Percentiles rank a stretch among this genome's conserved stretches.
Conservation (phyloP, 2,113 vertebrate genomes). For the Sapajus apella region DNA sequence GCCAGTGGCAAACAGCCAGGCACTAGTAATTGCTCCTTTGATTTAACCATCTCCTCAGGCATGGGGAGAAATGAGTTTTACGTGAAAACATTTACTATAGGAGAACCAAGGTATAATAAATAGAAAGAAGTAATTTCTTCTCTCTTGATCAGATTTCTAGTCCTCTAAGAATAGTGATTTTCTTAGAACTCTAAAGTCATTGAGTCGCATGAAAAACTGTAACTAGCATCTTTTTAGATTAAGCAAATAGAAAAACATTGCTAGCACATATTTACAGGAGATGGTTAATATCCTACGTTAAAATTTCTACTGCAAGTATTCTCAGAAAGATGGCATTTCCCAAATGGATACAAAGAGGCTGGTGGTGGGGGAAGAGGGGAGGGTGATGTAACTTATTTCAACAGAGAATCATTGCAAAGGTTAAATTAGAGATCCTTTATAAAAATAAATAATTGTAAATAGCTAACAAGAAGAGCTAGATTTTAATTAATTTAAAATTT, state of each 20-base stretch:
- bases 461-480: background rate
- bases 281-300: background rate
- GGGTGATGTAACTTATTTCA: background rate
- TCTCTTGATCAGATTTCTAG: background rate
- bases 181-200: background rate
- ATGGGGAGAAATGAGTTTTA: slow-evolving; percentile 22
- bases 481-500: background rate
- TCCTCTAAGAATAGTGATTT: background rate
- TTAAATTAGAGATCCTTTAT: background rate
- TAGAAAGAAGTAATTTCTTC: background rate
- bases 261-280: background rate
- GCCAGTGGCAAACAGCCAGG: slow-evolving; percentile 14
- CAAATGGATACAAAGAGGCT: background rate
- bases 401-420: background rate
- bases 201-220: background rate
- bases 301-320: background rate
- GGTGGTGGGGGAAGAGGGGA: background rate
- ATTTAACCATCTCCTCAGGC: background rate
- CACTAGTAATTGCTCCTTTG: slow-evolving; percentile 20
- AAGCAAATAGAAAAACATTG: background rate
- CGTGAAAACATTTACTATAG: background rate
- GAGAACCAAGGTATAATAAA: slow-evolving; percentile 29
- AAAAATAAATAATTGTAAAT: background rate
- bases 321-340: background rate
- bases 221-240: background rate